Percentiles rank a stretch among this genome's conserved stretches.
Conservation (phyloP, 2,113 vertebrate genomes). For the Sciurus niger region DNA sequence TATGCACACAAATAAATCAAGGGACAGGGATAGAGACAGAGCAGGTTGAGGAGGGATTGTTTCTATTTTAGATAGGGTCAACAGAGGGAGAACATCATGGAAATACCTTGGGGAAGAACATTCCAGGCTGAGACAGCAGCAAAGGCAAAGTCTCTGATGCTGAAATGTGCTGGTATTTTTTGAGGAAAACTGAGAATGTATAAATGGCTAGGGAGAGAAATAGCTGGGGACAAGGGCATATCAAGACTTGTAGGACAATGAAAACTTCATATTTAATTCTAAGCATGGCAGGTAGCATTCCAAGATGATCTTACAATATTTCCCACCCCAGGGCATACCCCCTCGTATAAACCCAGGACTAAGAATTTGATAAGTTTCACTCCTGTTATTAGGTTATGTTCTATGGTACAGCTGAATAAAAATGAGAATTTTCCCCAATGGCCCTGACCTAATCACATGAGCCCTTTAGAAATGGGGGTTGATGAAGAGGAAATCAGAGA, state of each 20-base stretch:
- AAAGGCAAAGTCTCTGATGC: neutral
- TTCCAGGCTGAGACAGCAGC: neutral
- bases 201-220: neutral
- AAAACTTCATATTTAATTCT: neutral
- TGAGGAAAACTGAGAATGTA: neutral
- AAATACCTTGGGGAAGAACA: neutral
- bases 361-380: neutral
- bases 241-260: neutral
- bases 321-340: neutral
- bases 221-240: neutral
- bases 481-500: neutral
- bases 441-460: neutral
- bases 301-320: neutral
- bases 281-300: neutral
- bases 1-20: conserved; percentile 15
- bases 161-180: neutral
- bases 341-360: neutral
- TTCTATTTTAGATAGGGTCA: neutral
- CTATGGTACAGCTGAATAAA: neutral
- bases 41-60: neutral
- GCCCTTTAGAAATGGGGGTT: neutral
- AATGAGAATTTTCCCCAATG: neutral
- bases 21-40: neutral
- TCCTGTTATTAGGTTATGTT: neutral
- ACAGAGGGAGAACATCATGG: neutral